Evolutionary conservation across 2,888 invertebrate species (phyloP), one percentile per base, ranked within the genome.

Genomic region (Chymomyza caudatula): DNA sequence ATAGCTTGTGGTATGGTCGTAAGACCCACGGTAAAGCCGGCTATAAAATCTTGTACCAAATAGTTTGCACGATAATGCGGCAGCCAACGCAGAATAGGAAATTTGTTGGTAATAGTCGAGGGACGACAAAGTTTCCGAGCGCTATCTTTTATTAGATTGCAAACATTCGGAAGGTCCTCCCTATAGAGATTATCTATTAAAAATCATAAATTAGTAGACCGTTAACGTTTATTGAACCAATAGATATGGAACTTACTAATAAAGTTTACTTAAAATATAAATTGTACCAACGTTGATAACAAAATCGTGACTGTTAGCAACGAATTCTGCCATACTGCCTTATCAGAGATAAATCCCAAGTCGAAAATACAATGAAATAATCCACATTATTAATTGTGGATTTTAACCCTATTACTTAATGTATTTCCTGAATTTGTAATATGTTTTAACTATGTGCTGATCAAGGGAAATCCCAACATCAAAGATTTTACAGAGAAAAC

Each of bases 1-100:
- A 96, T 96, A 2, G 95, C 95, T 52, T 96, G 96, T 0, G 96
- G 96, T 79, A 96, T 95, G 20, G 94, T 95, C 0, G 96, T 96
- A 3, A 96, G 89, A 19, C 94, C 95, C 1, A 96, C 96, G 92
- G 96, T 95, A 60, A 95, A 90, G 80, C 97, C 97, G 37, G 97
- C 97, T 60, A 98, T 93, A 62, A 94, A 89, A 88, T 98, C 98
- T 71, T 95, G 93, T 56, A 95, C 87, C 37, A 96, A 87, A 87
- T 92, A 93, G 55, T 92, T 91, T 59, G 92, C 87, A 64, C 92
- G 93, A 91, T 97, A 97, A 11, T 91, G 91, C 0, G 96, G 96
- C 65, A 96, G 90, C 96, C 97, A 97, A 86, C 91, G 91, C 1
- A 94, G 86, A 71, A 96, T 92, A 0, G 96, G 96, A 57, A 96